Percentiles rank a stretch among this genome's conserved stretches.
These are phyloP conservation scores for Cygnus atratus DNA, from an alignment of 2,113 vertebrate genomes.

Conservation along the genomic window DNA sequence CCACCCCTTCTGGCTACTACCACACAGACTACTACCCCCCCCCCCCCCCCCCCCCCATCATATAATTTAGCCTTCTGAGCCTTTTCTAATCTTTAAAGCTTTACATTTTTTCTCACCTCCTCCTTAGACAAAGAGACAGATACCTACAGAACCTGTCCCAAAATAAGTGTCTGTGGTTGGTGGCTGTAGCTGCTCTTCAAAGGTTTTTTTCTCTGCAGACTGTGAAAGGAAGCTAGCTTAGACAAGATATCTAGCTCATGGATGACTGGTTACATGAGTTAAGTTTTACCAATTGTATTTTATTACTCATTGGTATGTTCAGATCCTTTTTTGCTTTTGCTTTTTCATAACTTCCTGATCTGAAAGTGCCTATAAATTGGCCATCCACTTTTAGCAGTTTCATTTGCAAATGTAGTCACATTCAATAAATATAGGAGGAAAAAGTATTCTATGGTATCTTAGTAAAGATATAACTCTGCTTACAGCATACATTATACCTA, in stretches of 20 bases:
- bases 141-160: not conserved
- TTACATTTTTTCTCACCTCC: not conserved
- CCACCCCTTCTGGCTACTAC: not conserved
- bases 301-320: not conserved
- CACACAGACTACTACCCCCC: too few species aligned
- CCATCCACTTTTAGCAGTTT: not conserved
- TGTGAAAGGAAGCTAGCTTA: not conserved
- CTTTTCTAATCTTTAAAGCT: not conserved
- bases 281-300: not conserved
- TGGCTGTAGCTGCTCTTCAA: not conserved
- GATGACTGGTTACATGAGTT: fast-evolving
- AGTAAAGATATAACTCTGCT: not conserved
- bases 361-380: not conserved
- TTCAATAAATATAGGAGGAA: not conserved
- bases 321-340: not conserved
- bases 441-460: not conserved
- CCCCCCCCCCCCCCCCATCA: too few species aligned
- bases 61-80: not conserved
- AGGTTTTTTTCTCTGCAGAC: not conserved
- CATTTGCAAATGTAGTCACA: not conserved
- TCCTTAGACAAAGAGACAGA: not conserved
- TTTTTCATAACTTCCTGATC: not conserved
- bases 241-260: not conserved
- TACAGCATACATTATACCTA: not conserved
- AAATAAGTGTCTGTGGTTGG: not conserved